Base-by-base conservation (phyloP, 2,797 vertebrate genomes). In the Tangara arthus region DNA sequence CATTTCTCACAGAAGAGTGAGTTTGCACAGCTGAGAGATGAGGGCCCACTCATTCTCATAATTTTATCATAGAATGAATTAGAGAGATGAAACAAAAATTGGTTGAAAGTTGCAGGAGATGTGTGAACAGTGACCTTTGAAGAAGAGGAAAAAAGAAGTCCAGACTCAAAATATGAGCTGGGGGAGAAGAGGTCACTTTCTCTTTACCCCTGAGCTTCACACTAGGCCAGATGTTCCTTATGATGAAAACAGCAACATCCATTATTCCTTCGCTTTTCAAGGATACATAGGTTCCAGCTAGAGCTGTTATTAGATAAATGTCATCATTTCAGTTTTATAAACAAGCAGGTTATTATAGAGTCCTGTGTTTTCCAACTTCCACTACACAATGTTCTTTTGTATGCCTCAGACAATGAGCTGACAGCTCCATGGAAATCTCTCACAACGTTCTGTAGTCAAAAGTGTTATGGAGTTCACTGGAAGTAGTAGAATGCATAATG, bases 401-500 rank as follows among this genome's bases (percentile, higher is more conserved):
- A 91, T 44, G 46, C 47, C 79, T 77, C 53, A 94, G 84, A 96
- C 93, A 96, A 95, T 93, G 70, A 95, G 34, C 86, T 96, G 95
- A 95, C 92, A 96, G 84, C 68, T 96, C 71, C 30, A 3, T 27
- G 71, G 88, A 96, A 95, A 90, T 82, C 73, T 55, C 53, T 87
- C 77, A n/a, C 68, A 87, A 66, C 42, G 11, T 61, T 82, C 88
- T 87, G 71, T 57, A 96, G 87, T 89, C 82, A 84, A 30, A 96
- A 96, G 53, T 88, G 92, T 72, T 89, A 30, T 0, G 65, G 92
- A 91, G 88, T 65, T 97, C 86, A 47, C 50, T 69, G 53, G 91
- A 84, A 93, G 76, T 39, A 93, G 91, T 42, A 92, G 89, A 91
- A 97, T 96, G 59, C 78, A 96, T 95, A 93, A 97, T 95, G 95